phyloP scores from a whole-genome alignment of 2,113 vertebrate genomes.

The Corythoichthys intestinalis region DNA sequence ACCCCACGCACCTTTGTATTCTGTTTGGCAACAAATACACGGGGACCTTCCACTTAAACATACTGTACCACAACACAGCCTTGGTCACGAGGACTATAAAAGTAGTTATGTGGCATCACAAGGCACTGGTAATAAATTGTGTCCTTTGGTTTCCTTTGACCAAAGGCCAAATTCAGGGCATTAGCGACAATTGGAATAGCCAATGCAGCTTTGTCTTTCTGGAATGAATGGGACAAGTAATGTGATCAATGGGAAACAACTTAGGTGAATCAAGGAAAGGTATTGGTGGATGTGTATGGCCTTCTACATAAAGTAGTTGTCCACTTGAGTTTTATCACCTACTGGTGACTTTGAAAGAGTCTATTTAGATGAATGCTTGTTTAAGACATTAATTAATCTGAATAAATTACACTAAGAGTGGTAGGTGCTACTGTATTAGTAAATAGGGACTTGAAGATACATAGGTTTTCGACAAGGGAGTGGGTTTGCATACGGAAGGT shows the following conservation, averaged over 20 bases:
- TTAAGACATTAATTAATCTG: neutral
- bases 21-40: constrained; percentile 51
- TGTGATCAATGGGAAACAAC: constrained; percentile 45
- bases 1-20: constrained; percentile 16
- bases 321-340: constrained; percentile 14
- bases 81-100: constrained; percentile 1
- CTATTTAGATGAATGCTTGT: neutral
- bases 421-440: neutral
- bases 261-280: constrained; percentile 4
- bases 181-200: neutral
- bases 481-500: no score
- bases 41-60: neutral
- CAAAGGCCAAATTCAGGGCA: neutral
- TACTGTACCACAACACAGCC: neutral
- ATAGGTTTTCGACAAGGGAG: no score
- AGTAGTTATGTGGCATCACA: neutral
- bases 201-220: neutral
- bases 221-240: constrained; percentile 38
- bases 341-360: neutral
- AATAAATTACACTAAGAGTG: neutral
- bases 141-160: constrained; percentile 2
- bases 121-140: neutral
- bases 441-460: neutral
- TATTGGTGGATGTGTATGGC: constrained; percentile 7
- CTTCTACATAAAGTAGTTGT: neutral